These are phyloP conservation scores for Drosophila varians DNA, from an alignment of 1,140 invertebrate genomes.

Conservation along the genomic window DNA sequence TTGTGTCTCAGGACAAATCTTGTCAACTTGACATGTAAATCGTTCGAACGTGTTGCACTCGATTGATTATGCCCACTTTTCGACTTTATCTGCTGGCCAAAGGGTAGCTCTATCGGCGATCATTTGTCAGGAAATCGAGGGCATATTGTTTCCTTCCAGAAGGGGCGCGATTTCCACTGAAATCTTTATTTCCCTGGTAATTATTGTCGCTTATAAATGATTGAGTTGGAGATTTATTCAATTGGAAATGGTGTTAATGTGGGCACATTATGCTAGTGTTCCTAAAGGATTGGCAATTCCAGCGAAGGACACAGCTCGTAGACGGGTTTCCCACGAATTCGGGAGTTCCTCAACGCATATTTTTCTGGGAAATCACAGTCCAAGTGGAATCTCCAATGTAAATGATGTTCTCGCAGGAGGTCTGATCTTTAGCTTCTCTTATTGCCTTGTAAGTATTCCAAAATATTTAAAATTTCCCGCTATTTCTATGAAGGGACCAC, in stretches of 20 bases:
- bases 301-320: slow-evolving; percentile 41
- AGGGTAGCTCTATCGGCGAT: slow-evolving; percentile 25
- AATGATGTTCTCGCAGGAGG: background rate
- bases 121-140: slow-evolving; percentile 64
- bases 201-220: slow-evolving; percentile 39
- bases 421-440: background rate
- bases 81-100: slow-evolving; percentile 32
- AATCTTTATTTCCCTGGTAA: slow-evolving; percentile 54
- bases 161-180: slow-evolving; percentile 38
- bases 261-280: slow-evolving; percentile 69
- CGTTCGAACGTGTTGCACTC: slow-evolving; percentile 69
- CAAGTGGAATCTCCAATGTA: slow-evolving; percentile 1
- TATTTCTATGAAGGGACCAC: background rate
- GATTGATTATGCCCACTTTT: slow-evolving; percentile 74
- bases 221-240: slow-evolving; percentile 2
- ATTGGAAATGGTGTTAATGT: slow-evolving; percentile 62
- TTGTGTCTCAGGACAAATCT: slow-evolving; percentile 34
- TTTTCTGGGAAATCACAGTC: slow-evolving; percentile 27
- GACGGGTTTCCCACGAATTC: slow-evolving; percentile 54
- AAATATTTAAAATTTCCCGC: background rate
- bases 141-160: slow-evolving; percentile 41
- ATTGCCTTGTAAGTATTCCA: background rate
- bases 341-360: slow-evolving; percentile 24
- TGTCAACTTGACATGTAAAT: slow-evolving; percentile 80
- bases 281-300: slow-evolving; percentile 70